phyloP scores from a whole-genome alignment of 2,113 vertebrate genomes.

The Verasper variegatus region DNA sequence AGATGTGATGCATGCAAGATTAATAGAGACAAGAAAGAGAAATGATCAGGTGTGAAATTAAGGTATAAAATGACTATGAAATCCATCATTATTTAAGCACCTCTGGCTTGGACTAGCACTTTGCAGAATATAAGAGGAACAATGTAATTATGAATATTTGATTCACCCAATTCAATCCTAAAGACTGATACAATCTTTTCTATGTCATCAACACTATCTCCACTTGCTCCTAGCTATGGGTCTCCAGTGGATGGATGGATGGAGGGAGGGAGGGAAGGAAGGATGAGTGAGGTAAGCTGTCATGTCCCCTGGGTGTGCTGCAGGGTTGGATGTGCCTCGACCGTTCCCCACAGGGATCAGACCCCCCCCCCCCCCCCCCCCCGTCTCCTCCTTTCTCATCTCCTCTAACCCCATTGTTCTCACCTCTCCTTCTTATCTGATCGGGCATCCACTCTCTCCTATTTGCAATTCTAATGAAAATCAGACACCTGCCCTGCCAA shows the following conservation, averaged over 20 bases:
- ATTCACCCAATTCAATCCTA: not conserved
- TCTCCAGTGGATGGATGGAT: slow-evolving; percentile 6
- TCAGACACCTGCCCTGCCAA: slow-evolving; percentile 90
- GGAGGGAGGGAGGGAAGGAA: slow-evolving; percentile 16
- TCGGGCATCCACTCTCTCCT: slow-evolving; percentile 82
- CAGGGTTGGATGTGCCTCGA: slow-evolving; percentile 55
- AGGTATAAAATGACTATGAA: not conserved
- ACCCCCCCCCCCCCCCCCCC: slow-evolving; percentile 25
- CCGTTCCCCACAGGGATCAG: slow-evolving; percentile 53
- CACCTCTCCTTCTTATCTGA: slow-evolving; percentile 86
- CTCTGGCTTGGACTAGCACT: not conserved
- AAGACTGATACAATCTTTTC: not conserved
- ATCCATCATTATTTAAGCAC: slow-evolving; percentile 2
- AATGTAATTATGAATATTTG: slow-evolving; percentile 28
- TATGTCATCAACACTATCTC: slow-evolving; percentile 3
- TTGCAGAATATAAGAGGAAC: slow-evolving; percentile 19
- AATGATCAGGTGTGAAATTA: slow-evolving; percentile 11
- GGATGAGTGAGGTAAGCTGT: slow-evolving; percentile 31
- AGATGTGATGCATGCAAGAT: slow-evolving; percentile 14
- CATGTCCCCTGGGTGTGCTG: slow-evolving; percentile 47
- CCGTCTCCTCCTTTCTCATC: slow-evolving; percentile 10
- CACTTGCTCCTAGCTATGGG: slow-evolving; percentile 8
- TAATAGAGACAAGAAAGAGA: not conserved
- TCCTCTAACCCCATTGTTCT: slow-evolving; percentile 40
- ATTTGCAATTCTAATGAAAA: slow-evolving; percentile 96